These are phyloP conservation scores for Setophaga kirtlandii DNA, from an alignment of 2,113 vertebrate genomes.

Conservation along the genomic window DNA sequence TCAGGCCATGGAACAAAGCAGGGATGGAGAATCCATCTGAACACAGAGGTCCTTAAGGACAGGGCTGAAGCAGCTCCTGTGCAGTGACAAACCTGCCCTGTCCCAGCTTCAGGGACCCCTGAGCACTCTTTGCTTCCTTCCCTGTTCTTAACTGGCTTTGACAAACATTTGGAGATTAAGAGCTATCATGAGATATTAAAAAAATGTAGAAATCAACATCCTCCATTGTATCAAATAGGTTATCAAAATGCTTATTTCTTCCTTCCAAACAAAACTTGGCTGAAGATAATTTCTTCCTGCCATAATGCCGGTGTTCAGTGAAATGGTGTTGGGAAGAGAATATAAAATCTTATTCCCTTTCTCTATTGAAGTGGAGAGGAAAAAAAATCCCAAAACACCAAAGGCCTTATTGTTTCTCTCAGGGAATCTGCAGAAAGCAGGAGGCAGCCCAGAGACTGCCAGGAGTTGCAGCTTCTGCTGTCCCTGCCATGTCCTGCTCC, in stretches of 20 bases:
- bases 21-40: background rate
- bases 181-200: background rate
- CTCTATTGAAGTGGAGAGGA: rapidly evolving
- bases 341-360: background rate
- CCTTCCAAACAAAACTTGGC: background rate
- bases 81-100: background rate
- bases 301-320: background rate
- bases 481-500: rapidly evolving
- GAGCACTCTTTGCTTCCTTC: background rate
- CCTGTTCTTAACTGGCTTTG: background rate
- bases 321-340: background rate
- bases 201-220: background rate
- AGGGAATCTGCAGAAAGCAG: background rate
- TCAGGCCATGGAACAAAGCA: background rate
- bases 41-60: too few species aligned
- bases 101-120: rapidly evolving
- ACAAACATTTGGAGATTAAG: background rate
- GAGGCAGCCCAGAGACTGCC: background rate
- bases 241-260: background rate
- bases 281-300: background rate
- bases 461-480: background rate
- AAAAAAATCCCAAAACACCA: background rate
- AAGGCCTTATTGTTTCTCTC: background rate
- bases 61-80: background rate
- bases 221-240: background rate